Conservation (phyloP, 2,113 vertebrate genomes). For the Anarrhichthys ocellatus region DNA sequence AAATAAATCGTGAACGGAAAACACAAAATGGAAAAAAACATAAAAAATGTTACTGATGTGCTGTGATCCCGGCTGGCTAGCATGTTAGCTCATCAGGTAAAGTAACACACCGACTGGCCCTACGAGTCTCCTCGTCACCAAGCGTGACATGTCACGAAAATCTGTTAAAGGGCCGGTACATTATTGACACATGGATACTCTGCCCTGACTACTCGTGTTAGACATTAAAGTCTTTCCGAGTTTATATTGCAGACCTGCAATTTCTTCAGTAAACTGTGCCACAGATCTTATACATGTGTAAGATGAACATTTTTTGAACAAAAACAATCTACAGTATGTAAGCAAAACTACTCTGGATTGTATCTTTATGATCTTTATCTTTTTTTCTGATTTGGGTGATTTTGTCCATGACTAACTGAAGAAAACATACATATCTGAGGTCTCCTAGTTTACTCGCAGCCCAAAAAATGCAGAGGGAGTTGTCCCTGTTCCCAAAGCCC, state of each 20-base stretch:
- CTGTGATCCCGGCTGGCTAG: too few relatives aligned
- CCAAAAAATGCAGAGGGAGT: constrained; percentile 27
- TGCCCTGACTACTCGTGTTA: background rate
- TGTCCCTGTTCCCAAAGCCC: constrained; percentile 36
- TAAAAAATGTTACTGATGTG: too few relatives aligned
- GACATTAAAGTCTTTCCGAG: background rate
- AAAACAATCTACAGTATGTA: background rate
- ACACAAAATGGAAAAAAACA: background rate
- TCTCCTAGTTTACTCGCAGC: constrained; percentile 15
- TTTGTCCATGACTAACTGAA: constrained; percentile 31
- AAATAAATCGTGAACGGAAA: background rate
- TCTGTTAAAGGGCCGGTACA: background rate
- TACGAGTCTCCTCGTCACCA: too few relatives aligned
- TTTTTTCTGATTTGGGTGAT: background rate
- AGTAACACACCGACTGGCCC: too few relatives aligned
- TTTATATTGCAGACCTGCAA: background rate
- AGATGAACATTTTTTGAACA: background rate
- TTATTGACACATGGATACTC: background rate
- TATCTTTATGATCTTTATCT: background rate
- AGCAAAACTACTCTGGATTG: background rate
- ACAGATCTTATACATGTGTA: background rate
- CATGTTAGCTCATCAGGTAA: background rate
- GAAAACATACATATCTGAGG: constrained; percentile 29
- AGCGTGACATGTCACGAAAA: too few relatives aligned
- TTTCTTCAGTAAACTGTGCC: background rate